A percentile compares a stretch with the other conserved stretches of the same genome.
phyloP scores from a whole-genome alignment of 2,797 vertebrate species.

The Gymnoscopelus microlampas region DNA sequence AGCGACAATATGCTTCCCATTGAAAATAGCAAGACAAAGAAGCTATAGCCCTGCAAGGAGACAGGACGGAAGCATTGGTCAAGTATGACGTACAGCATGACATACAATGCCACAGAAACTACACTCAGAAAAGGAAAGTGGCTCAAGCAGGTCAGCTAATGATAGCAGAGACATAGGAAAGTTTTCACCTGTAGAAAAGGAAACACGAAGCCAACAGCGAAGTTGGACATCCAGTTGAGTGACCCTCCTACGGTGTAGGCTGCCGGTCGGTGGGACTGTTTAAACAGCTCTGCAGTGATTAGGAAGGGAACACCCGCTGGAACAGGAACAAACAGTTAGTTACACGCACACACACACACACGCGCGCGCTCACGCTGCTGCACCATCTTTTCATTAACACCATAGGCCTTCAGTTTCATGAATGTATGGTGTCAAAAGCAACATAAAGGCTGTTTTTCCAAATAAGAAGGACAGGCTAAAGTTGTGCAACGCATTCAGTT shows the following conservation, averaged over 20 bases:
- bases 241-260: conserved; percentile 90
- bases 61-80: neutral
- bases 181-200: conserved; percentile 89
- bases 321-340: conserved; percentile 16
- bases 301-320: conserved; percentile 89
- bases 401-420: too few relatives aligned
- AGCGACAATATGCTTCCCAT: too few relatives aligned
- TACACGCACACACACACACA: neutral
- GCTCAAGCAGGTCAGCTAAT: neutral
- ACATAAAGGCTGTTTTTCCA: too few relatives aligned
- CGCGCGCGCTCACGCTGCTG: too few relatives aligned
- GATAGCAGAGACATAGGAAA: neutral
- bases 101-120: too few relatives aligned
- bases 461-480: too few relatives aligned
- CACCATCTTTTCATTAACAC: too few relatives aligned
- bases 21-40: too few relatives aligned
- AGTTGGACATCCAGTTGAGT: conserved; percentile 93
- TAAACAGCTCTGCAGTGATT: conserved; percentile 92
- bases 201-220: conserved; percentile 90
- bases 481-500: too few relatives aligned
- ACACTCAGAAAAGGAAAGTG: neutral
- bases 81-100: too few relatives aligned
- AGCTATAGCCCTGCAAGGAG: too few relatives aligned
- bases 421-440: too few relatives aligned
- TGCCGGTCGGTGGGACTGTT: conserved; percentile 88